These are phyloP conservation scores for Actenoides lindsayi DNA, from an alignment of 2,113 vertebrate genomes.

Conservation along the genomic window DNA sequence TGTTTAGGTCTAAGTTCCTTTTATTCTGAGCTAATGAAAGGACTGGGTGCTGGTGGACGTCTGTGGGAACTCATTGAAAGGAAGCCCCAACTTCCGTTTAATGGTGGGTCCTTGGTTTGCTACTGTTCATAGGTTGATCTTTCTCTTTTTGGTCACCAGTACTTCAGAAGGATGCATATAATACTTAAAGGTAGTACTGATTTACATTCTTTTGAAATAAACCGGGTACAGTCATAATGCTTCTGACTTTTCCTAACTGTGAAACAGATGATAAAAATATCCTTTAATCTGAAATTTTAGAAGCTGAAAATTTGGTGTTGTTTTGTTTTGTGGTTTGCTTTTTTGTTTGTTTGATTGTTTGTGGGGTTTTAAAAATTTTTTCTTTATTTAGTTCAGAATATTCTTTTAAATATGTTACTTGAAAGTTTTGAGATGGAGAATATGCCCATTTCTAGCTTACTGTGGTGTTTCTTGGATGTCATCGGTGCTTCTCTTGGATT, in stretches of 20 bases:
- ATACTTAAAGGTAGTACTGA: not conserved
- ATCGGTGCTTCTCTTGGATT: not conserved
- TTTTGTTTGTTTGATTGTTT: too few relatives aligned
- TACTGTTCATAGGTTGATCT: not conserved
- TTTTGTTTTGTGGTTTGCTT: too few relatives aligned
- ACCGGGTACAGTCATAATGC: not conserved
- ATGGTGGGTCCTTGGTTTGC: slow-evolving; percentile 76
- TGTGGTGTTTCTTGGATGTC: not conserved
- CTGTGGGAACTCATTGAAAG: slow-evolving; percentile 95
- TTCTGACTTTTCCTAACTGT: not conserved
- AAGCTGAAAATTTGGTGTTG: not conserved
- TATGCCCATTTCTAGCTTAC: not conserved
- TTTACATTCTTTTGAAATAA: not conserved
- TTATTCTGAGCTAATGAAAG: slow-evolving; percentile 97
- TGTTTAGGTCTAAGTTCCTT: slow-evolving; percentile 92
- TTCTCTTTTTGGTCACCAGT: not conserved
- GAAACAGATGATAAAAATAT: not conserved
- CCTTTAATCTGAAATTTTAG: not conserved
- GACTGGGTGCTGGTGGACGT: slow-evolving; percentile 91
- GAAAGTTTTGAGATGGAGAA: not conserved
- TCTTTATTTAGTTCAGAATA: not conserved
- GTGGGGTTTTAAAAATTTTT: not conserved
- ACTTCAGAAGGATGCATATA: not conserved
- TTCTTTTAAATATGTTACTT: not conserved
- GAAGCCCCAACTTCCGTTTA: slow-evolving; percentile 86